Conservation (phyloP, 2,113 vertebrate species). For the Nothobranchius kuhntae region DNA sequence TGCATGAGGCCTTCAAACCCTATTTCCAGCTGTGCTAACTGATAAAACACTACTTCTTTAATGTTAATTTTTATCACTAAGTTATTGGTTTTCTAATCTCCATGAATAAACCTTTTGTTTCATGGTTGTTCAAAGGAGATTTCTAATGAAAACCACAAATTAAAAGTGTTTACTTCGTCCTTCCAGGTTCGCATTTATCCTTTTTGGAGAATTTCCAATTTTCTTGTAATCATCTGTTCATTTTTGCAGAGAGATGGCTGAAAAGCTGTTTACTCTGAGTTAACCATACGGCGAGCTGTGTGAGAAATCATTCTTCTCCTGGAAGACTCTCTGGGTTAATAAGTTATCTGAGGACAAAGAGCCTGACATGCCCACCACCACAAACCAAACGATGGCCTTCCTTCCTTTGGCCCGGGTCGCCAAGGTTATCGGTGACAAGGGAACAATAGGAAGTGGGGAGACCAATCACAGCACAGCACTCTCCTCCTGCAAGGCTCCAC, state of each 20-base stretch:
- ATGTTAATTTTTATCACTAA: no score
- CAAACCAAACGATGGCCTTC: constrained; percentile 67
- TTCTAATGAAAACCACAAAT: no score
- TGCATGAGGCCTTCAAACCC: no score
- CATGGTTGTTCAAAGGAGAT: no score
- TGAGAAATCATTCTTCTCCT: constrained; percentile 68
- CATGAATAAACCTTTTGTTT: no score
- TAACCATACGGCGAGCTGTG: constrained; percentile 69
- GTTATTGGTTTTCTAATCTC: no score
- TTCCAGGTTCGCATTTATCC: constrained; percentile 4
- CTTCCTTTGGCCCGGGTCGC: constrained; percentile 66
- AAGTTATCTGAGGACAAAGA: constrained; percentile 79
- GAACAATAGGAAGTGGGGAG: constrained; percentile 76
- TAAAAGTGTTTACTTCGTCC: not conserved
- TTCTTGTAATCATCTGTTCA: constrained; percentile 16
- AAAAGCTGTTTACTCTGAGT: constrained; percentile 72
- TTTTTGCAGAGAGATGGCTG: constrained; percentile 34
- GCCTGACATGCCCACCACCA: constrained; percentile 58
- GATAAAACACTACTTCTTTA: no score
- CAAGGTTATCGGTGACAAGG: constrained; percentile 74
- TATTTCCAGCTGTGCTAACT: no score
- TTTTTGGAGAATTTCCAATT: constrained; percentile 12
- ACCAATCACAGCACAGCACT: constrained; percentile 53
- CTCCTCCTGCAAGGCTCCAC: constrained; percentile 60
- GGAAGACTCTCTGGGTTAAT: constrained; percentile 76